Evolutionary conservation across 2,113 vertebrate genomes (phyloP).

Genomic region (Ursus arctos): DNA sequence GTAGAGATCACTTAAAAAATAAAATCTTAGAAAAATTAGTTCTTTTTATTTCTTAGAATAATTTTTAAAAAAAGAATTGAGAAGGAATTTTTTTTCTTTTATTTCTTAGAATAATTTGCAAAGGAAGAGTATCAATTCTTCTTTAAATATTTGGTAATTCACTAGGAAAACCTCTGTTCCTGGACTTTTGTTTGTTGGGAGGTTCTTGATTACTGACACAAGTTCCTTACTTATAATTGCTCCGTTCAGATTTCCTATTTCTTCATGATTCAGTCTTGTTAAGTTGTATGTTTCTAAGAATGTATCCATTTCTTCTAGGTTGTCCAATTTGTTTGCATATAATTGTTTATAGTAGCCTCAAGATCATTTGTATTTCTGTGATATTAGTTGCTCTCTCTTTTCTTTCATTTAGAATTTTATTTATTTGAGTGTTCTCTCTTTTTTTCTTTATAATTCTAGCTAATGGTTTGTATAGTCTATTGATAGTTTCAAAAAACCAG

Average conservation of each 20-base stretch:
- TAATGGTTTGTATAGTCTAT: neutral
- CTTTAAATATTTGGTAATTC: neutral
- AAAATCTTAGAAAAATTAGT: neutral
- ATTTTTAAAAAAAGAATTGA: neutral
- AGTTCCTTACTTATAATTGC: neutral
- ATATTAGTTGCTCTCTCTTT: neutral
- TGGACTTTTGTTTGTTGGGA: neutral
- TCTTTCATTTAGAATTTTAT: neutral
- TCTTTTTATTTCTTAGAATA: neutral
- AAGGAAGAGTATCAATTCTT: neutral
- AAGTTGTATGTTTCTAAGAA: neutral
- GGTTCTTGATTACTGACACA: neutral
- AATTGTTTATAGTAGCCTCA: neutral
- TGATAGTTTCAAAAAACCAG: neutral
- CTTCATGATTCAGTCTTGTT: neutral
- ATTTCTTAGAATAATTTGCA: neutral
- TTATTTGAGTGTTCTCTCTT: neutral
- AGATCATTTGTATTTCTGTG: neutral
- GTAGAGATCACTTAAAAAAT: neutral
- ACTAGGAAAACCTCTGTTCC: neutral
- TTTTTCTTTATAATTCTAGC: neutral
- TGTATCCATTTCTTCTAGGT: neutral
- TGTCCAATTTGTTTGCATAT: neutral
- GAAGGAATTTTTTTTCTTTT: neutral
- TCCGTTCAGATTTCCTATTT: neutral